These are phyloP conservation scores for Rhinatrema bivittatum DNA, from an alignment of 2,797 vertebrate species.

Conservation along the genomic window DNA sequence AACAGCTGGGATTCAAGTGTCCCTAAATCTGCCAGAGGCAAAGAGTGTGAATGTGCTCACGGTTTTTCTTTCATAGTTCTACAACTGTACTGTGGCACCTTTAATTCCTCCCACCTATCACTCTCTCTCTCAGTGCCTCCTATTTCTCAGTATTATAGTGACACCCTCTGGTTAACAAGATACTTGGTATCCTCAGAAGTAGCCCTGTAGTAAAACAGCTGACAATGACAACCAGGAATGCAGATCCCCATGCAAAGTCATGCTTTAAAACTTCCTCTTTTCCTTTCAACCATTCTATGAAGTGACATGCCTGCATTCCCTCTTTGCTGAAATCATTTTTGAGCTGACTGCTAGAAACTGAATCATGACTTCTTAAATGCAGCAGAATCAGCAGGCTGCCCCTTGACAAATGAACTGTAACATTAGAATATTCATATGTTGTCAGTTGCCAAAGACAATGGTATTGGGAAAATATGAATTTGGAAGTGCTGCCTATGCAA, in stretches of 20 bases:
- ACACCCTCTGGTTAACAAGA: slow-evolving; percentile 1
- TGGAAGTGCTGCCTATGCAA: background rate
- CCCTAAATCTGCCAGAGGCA: too few species aligned
- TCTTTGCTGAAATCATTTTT: background rate
- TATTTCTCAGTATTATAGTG: slow-evolving; percentile 4
- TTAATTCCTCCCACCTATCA: background rate
- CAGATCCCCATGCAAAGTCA: background rate
- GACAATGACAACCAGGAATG: background rate
- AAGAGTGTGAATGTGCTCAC: too few species aligned
- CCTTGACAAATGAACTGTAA: slow-evolving; percentile 6
- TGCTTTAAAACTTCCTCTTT: background rate
- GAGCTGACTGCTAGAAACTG: slow-evolving; percentile 6
- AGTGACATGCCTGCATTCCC: slow-evolving; percentile 1
- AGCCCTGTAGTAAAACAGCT: background rate
- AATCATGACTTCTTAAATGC: slow-evolving; percentile 3
- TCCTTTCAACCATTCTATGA: background rate
- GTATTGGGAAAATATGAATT: background rate
- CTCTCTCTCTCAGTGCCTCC: slow-evolving; percentile 2
- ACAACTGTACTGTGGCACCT: too few species aligned
- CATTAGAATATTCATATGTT: slow-evolving; percentile 1
- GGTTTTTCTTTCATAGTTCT: too few species aligned
- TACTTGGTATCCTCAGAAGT: background rate
- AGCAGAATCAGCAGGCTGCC: slow-evolving; percentile 8
- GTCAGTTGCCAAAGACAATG: slow-evolving; percentile 8
- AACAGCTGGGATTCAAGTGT: too few species aligned